These are phyloP conservation scores for Caradrina kadenii DNA, from an alignment of 2,888 invertebrate species.

Conservation along the genomic window DNA sequence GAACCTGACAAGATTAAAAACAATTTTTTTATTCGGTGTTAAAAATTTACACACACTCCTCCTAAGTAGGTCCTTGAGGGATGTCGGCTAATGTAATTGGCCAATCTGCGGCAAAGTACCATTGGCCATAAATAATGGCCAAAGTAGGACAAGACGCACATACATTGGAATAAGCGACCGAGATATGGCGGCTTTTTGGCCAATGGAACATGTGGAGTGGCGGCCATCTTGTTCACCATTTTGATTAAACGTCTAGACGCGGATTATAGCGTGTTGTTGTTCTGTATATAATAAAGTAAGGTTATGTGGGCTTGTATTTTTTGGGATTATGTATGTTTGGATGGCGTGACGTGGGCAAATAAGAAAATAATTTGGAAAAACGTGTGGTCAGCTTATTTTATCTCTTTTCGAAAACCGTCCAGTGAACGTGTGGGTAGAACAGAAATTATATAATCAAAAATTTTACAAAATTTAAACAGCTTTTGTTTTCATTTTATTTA, in stretches of 20 bases:
- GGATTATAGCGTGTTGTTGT: constrained; percentile 33
- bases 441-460: not conserved
- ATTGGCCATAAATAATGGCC: constrained; percentile 65
- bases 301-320: constrained; percentile 22
- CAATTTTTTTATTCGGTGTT: constrained; percentile 58
- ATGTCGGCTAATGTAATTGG: constrained; percentile 68
- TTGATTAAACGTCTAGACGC: constrained; percentile 61
- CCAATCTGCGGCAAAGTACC: constrained; percentile 65
- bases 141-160: constrained; percentile 64
- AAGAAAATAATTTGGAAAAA: not conserved
- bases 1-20: constrained; percentile 59
- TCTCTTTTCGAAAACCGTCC: not conserved
- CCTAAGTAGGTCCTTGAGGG: constrained; percentile 61
- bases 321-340: constrained; percentile 14
- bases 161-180: constrained; percentile 63
- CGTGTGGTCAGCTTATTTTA: not conserved
- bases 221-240: constrained; percentile 46
- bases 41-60: constrained; percentile 64
- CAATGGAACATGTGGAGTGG: constrained; percentile 28
- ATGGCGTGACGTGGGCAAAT: not conserved
- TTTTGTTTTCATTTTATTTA: no score
- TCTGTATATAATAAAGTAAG: constrained; percentile 37
- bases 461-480: no score
- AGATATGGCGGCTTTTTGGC: constrained; percentile 61
- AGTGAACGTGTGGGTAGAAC: not conserved